phyloP scores from a whole-genome alignment of 2,888 invertebrate species.

The Sarcophaga rosellei region DNA sequence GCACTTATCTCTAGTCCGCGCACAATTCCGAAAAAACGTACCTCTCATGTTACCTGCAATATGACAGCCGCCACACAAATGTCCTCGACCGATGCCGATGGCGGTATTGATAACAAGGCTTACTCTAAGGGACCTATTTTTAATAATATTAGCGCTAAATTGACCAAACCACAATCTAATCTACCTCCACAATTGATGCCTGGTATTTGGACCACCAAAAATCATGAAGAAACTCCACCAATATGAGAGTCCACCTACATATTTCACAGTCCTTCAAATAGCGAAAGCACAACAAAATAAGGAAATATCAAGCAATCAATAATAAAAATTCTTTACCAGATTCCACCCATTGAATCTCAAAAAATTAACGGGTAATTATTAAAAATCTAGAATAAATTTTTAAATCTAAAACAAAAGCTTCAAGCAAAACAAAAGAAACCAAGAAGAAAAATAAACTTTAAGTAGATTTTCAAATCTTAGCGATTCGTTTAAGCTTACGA shows the following conservation, averaged over 20 bases:
- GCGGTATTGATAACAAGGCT: slow-evolving; percentile 76
- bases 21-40: slow-evolving; percentile 75
- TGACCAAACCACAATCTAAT: slow-evolving; percentile 77
- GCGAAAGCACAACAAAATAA: not conserved
- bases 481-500: not conserved
- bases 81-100: slow-evolving; percentile 59
- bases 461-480: not conserved
- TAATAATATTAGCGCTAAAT: slow-evolving; percentile 74
- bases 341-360: slow-evolving; percentile 59
- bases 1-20: slow-evolving; percentile 79
- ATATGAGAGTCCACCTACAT: slow-evolving; percentile 14
- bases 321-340: slow-evolving; percentile 41
- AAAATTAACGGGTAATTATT: slow-evolving; percentile 42
- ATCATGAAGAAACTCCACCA: slow-evolving; percentile 74
- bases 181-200: slow-evolving; percentile 80
- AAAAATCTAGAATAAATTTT: slow-evolving; percentile 14
- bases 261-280: not conserved
- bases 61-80: slow-evolving; percentile 69
- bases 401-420: slow-evolving; percentile 28
- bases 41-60: slow-evolving; percentile 68
- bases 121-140: slow-evolving; percentile 85
- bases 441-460: slow-evolving; percentile 1
- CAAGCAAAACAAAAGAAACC: slow-evolving; percentile 10
- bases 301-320: slow-evolving; percentile 40
- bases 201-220: slow-evolving; percentile 81